phyloP scores from a whole-genome alignment of 2,113 vertebrate genomes.

The Patagioenas fasciata region DNA sequence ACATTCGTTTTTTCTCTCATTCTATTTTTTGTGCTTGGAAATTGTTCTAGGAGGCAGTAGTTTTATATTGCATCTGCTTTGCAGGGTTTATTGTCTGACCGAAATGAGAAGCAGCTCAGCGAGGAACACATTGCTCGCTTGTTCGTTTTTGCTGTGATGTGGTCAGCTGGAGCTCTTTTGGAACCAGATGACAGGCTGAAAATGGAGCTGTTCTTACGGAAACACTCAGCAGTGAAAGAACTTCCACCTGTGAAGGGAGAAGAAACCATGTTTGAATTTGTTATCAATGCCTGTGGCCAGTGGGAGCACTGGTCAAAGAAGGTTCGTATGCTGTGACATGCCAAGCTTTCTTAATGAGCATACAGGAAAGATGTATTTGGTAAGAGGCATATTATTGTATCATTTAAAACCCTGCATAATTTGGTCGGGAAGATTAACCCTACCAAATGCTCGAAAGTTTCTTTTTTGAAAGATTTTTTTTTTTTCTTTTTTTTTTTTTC shows the following conservation, averaged over 20 bases:
- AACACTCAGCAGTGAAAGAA: slow-evolving; percentile 70
- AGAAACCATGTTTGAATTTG: slow-evolving; percentile 85
- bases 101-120: slow-evolving; percentile 71
- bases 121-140: slow-evolving; percentile 70
- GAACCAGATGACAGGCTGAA: slow-evolving; percentile 81
- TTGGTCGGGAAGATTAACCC: neutral
- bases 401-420: neutral
- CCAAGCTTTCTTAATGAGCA: neutral
- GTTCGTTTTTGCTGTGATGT: slow-evolving; percentile 84
- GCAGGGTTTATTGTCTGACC: slow-evolving; percentile 78
- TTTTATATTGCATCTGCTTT: neutral
- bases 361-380: neutral
- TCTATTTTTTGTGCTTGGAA: neutral
- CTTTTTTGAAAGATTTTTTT: neutral
- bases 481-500: neutral
- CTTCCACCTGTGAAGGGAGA: slow-evolving; percentile 76
- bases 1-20: neutral
- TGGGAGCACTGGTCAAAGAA: slow-evolving; percentile 86
- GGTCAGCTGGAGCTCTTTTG: slow-evolving; percentile 83
- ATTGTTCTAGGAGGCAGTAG: neutral
- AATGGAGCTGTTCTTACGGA: slow-evolving; percentile 81
- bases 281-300: slow-evolving; percentile 73
- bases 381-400: neutral
- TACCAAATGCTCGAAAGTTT: neutral
- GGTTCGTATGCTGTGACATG: slow-evolving; percentile 46